A percentile compares a stretch with the other conserved stretches of the same genome.
phyloP scores from a whole-genome alignment of 2,113 vertebrate species.

The Saccopteryx bilineata region DNA sequence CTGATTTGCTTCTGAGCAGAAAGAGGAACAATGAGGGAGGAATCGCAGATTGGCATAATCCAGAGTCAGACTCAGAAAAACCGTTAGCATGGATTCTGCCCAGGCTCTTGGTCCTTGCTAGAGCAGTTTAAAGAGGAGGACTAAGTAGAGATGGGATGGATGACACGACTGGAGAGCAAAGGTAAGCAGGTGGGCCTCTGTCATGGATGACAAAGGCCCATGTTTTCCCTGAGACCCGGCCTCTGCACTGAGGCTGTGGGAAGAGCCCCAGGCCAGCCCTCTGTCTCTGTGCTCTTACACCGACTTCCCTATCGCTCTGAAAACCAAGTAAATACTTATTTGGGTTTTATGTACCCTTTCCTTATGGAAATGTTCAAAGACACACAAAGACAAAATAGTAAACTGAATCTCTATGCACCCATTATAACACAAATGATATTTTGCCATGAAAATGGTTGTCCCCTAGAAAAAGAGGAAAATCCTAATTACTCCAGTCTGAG shows the following conservation, averaged over 20 bases:
- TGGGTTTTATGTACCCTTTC: conserved; percentile 22
- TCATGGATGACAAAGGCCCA: not conserved
- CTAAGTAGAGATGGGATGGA: not conserved
- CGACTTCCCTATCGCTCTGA: not conserved
- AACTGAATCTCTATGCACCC: not conserved
- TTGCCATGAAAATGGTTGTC: not conserved
- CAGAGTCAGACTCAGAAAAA: not conserved
- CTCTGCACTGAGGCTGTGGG: not conserved
- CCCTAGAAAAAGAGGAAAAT: conserved; percentile 50
- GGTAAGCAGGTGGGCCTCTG: not conserved
- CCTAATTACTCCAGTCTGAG: not conserved
- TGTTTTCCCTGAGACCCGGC: not conserved
- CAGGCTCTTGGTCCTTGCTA: not conserved
- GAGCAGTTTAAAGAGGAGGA: not conserved
- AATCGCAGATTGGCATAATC: not conserved
- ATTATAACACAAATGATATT: not conserved
- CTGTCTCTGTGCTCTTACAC: no score
- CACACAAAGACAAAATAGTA: conserved; percentile 33
- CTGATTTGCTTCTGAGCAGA: conserved; percentile 10
- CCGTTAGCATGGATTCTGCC: not conserved
- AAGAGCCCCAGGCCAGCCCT: not conserved
- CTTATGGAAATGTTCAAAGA: conserved; percentile 46
- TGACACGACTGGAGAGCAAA: not conserved
- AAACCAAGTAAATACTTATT: not conserved
- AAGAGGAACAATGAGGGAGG: not conserved